Evolutionary conservation across 2,113 vertebrate species (phyloP).

Genomic region (Xiphias gladius): DNA sequence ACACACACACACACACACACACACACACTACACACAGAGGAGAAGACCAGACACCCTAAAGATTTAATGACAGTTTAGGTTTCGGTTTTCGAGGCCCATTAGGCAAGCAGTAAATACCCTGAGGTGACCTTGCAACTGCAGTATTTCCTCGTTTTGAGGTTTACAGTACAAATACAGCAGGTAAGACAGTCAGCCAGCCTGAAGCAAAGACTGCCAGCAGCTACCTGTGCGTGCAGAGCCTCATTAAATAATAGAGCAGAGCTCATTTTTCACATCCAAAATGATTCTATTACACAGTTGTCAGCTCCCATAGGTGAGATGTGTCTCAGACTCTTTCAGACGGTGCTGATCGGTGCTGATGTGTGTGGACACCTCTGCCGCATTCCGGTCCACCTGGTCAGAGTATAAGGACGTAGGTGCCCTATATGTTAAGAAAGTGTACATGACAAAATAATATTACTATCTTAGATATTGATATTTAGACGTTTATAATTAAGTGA

Average conservation of each 20-base stretch:
- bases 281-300: conserved; percentile 71
- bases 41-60: conserved; percentile 75
- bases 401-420: not conserved
- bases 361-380: not conserved
- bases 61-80: conserved; percentile 84
- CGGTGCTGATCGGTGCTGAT: not conserved
- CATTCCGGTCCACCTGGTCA: not conserved
- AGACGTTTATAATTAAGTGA: not conserved
- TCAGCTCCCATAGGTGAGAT: conserved; percentile 35
- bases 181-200: not conserved
- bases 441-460: not conserved
- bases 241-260: conserved; percentile 66
- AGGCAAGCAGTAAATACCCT: conserved; percentile 50
- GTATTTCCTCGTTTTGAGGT: not conserved
- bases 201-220: not conserved
- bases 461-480: not conserved
- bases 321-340: not conserved
- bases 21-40: conserved; percentile 16
- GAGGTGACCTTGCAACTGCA: not conserved
- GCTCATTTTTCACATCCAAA: conserved; percentile 70
- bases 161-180: not conserved
- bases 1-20: conserved; percentile 40
- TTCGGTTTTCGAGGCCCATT: conserved; percentile 69
- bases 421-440: not conserved
- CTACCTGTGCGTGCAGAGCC: not conserved